Evolutionary conservation across 2,113 vertebrate genomes (phyloP).

Genomic region (Reinhardtius hippoglossoides): DNA sequence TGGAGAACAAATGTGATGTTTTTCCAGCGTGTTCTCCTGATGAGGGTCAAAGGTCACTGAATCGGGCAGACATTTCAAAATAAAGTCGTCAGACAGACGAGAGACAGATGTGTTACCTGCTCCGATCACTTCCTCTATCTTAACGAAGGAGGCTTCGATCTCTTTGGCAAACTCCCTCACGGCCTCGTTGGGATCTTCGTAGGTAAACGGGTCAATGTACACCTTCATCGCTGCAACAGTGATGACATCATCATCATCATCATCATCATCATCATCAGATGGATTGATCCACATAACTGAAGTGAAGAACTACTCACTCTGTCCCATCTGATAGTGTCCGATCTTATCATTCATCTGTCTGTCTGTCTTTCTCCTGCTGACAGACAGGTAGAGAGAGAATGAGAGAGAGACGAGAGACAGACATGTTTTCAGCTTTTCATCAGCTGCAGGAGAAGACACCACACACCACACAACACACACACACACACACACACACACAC

Average conservation of each 20-base stretch:
- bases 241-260: constrained; percentile 8
- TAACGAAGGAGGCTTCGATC: constrained; percentile 82
- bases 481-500: constrained; percentile 20
- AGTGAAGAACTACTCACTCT: constrained; percentile 79
- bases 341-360: constrained; percentile 79
- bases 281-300: background rate
- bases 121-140: constrained; percentile 84
- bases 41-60: constrained; percentile 5
- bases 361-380: constrained; percentile 74
- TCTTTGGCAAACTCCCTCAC: constrained; percentile 82
- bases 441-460: constrained; percentile 1
- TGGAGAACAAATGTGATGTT: constrained; percentile 14
- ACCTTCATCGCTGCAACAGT: constrained; percentile 78
- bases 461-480: constrained; percentile 21
- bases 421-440: background rate
- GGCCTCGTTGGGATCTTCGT: constrained; percentile 80
- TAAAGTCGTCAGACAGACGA: constrained; percentile 1
- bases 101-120: constrained; percentile 63
- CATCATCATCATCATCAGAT: background rate
- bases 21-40: constrained; percentile 10
- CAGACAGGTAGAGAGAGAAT: constrained; percentile 36
- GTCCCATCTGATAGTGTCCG: constrained; percentile 88
- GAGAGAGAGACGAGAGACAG: background rate
- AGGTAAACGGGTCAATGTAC: constrained; percentile 83
- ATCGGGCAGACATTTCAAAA: constrained; percentile 15